A percentile compares a stretch with the other conserved stretches of the same genome.
phyloP scores from a whole-genome alignment of 2,113 vertebrate species.

The Psittacus erithacus region DNA sequence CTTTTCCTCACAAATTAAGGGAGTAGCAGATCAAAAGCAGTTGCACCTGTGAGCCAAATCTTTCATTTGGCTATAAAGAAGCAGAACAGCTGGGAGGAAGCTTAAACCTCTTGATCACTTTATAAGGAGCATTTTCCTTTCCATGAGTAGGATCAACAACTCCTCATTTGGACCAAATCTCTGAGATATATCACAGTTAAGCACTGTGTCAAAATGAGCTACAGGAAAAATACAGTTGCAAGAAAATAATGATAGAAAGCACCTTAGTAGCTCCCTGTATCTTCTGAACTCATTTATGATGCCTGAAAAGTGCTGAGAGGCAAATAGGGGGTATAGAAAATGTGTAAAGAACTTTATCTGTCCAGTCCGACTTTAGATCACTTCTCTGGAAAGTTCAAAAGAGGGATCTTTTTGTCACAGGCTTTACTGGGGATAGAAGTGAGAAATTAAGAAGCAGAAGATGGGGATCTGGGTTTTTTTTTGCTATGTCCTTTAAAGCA shows the following conservation, averaged over 20 bases:
- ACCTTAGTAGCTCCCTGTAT: background rate
- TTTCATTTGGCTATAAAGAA: conserved; percentile 6
- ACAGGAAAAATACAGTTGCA: background rate
- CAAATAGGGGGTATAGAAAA: background rate
- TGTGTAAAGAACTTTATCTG: background rate
- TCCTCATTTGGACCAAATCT: background rate
- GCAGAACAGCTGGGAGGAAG: conserved; percentile 58
- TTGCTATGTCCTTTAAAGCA: background rate
- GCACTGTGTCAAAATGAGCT: background rate
- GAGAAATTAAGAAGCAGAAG: background rate
- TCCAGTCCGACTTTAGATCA: background rate
- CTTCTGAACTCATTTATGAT: background rate
- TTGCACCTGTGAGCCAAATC: conserved; percentile 1
- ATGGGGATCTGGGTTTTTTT: background rate
- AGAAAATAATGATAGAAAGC: background rate
- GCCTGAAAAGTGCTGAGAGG: background rate
- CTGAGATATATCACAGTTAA: background rate
- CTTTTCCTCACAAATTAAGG: background rate
- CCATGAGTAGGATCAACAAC: conserved; percentile 17
- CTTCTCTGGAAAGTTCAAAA: background rate
- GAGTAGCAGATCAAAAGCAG: background rate
- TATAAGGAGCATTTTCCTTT: conserved; percentile 59
- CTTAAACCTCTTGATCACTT: conserved; percentile 48
- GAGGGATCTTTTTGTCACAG: background rate
- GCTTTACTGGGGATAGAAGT: background rate